Conservation (phyloP, 2,888 invertebrate genomes). For the Rotaria sp. region DNA sequence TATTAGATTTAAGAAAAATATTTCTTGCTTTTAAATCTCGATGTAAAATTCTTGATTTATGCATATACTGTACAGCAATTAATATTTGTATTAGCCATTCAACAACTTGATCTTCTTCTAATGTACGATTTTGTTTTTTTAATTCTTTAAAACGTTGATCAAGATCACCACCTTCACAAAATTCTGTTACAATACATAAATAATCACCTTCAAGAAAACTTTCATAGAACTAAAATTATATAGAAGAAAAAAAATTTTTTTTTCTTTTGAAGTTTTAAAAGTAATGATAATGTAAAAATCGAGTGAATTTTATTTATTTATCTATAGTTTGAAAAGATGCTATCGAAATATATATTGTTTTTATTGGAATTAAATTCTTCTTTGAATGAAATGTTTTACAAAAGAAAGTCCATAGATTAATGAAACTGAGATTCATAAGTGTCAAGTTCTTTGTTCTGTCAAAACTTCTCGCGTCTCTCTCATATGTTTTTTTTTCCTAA, state of each 20-base stretch:
- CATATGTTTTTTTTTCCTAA: too few relatives aligned
- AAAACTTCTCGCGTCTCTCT: too few relatives aligned
- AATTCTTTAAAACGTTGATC: slow-evolving; percentile 49
- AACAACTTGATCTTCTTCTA: slow-evolving; percentile 49
- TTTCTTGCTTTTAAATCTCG: slow-evolving; percentile 56
- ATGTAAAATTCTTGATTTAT: slow-evolving; percentile 51
- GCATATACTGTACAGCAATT: slow-evolving; percentile 55
- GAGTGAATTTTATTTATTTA: too few relatives aligned
- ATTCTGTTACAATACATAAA: slow-evolving; percentile 56
- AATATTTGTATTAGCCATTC: slow-evolving; percentile 54
- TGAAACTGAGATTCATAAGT: too few relatives aligned
- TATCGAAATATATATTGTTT: too few relatives aligned
- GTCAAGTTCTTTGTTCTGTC: too few relatives aligned
- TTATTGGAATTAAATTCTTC: too few relatives aligned
- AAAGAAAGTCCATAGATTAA: too few relatives aligned
- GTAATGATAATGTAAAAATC: too few relatives aligned
- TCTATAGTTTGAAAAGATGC: too few relatives aligned
- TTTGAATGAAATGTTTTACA: too few relatives aligned
- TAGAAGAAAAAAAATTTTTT: neutral
- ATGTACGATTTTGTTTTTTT: slow-evolving; percentile 47
- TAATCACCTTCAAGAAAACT: slow-evolving; percentile 48
- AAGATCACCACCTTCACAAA: slow-evolving; percentile 55
- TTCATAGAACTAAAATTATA: slow-evolving; percentile 27
- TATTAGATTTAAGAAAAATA: slow-evolving; percentile 53
- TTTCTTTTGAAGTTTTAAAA: neutral